These are phyloP conservation scores for Schizopygopsis malacanthus DNA, from an alignment of 2,797 vertebrate genomes.

Conservation along the genomic window DNA sequence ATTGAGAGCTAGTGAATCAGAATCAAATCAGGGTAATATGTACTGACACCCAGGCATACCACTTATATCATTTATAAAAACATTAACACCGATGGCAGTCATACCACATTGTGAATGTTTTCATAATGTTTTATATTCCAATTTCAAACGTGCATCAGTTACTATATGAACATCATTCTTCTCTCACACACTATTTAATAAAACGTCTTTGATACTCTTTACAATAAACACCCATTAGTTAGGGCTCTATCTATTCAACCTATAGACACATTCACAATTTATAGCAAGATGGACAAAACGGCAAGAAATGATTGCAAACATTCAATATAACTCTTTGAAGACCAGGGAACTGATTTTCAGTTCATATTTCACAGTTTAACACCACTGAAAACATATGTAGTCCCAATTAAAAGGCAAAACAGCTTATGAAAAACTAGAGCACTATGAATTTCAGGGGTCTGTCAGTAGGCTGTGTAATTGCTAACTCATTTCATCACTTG, in stretches of 20 bases:
- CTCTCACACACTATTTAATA: background rate
- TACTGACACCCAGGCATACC: background rate
- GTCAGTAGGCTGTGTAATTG: conserved; percentile 43
- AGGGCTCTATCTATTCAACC: background rate
- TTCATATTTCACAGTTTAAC: conserved; percentile 21
- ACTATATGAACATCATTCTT: background rate
- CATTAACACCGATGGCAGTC: too few species aligned
- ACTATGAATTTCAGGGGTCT: conserved; percentile 1
- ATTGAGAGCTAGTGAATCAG: background rate
- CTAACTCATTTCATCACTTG: conserved; percentile 56
- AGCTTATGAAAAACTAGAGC: conserved; percentile 8
- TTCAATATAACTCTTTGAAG: background rate
- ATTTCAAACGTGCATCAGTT: background rate
- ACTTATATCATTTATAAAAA: background rate
- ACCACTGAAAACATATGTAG: background rate
- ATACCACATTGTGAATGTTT: background rate
- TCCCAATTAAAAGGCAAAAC: conserved; percentile 18
- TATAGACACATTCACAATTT: background rate
- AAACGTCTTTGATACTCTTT: background rate
- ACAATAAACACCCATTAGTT: background rate
- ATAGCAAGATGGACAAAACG: background rate
- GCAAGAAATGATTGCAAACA: background rate
- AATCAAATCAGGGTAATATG: background rate
- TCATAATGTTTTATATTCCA: background rate
- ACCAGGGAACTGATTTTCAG: background rate